Evolutionary conservation across 2,888 invertebrate genomes (phyloP).

Genomic region (Agrotis clavis): DNA sequence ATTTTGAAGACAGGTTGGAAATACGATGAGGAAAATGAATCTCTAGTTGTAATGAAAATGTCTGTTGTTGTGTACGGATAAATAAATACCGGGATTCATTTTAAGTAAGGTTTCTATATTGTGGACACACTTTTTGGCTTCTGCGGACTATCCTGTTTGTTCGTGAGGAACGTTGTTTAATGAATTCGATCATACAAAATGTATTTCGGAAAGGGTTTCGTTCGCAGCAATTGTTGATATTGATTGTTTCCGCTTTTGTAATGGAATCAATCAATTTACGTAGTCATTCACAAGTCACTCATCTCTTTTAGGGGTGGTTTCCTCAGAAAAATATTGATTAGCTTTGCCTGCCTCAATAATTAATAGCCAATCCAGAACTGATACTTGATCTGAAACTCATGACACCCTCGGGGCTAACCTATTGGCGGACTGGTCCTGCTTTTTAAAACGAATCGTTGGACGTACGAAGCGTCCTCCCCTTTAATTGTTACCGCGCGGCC

Average conservation of each 20-base stretch:
- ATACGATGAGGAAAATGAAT: slow-evolving; percentile 49
- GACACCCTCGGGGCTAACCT: slow-evolving; percentile 55
- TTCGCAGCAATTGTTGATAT: slow-evolving; percentile 13
- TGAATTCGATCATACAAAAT: slow-evolving; percentile 10
- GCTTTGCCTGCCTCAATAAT: neutral
- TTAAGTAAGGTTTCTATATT: slow-evolving; percentile 42
- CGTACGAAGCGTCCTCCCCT: slow-evolving; percentile 51
- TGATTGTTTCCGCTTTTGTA: slow-evolving; percentile 21
- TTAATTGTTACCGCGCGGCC: slow-evolving; percentile 64
- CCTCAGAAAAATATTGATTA: neutral
- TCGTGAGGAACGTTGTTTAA: slow-evolving; percentile 8
- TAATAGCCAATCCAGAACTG: slow-evolving; percentile 37
- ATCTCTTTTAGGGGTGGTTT: no score
- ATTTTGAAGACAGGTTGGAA: slow-evolving; percentile 24
- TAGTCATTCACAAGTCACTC: neutral
- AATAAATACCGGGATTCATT: slow-evolving; percentile 56
- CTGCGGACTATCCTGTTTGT: slow-evolving; percentile 29
- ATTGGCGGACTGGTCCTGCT: slow-evolving; percentile 51
- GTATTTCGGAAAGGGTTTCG: neutral
- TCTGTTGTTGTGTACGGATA: slow-evolving; percentile 39
- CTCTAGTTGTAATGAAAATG: slow-evolving; percentile 53
- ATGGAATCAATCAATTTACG: neutral
- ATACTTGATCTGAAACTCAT: slow-evolving; percentile 41
- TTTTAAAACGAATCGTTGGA: slow-evolving; percentile 51
- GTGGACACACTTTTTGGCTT: slow-evolving; percentile 29